Conservation (phyloP, 2,113 vertebrate species). For the Salminus brasiliensis region DNA sequence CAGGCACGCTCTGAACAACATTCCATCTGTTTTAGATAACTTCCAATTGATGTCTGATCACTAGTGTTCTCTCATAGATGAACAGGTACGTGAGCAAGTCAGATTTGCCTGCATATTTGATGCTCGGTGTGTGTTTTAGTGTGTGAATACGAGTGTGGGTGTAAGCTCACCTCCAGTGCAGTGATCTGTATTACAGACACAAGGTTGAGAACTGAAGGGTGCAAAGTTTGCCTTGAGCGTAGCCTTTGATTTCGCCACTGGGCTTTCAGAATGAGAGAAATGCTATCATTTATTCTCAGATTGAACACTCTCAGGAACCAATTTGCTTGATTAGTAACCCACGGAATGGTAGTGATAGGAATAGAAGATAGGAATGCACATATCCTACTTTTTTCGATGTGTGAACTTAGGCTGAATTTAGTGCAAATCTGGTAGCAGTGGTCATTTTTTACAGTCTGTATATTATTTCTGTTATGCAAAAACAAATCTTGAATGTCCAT, state of each 20-base stretch:
- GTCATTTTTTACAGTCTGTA: no score
- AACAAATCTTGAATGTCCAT: no score
- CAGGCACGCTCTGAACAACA: background rate
- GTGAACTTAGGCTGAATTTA: no score
- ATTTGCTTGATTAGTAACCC: background rate
- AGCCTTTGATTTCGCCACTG: conserved; percentile 1
- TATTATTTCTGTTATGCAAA: no score
- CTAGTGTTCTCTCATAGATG: background rate
- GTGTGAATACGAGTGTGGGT: no score
- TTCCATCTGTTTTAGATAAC: conserved; percentile 25
- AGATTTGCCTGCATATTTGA: background rate
- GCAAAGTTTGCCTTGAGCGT: conserved; percentile 5
- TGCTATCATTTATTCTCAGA: conserved; percentile 6
- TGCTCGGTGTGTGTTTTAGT: background rate
- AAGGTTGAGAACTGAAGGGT: background rate
- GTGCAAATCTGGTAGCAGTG: no score
- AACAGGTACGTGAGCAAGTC: background rate
- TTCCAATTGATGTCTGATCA: conserved; percentile 2
- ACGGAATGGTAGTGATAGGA: background rate
- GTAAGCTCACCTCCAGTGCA: background rate
- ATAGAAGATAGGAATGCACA: no score
- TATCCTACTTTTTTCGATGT: background rate
- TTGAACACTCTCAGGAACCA: background rate
- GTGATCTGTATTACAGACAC: background rate
- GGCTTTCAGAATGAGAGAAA: conserved; percentile 16